phyloP scores from a whole-genome alignment of 2,888 invertebrate genomes.

The Drosophila anceps region DNA sequence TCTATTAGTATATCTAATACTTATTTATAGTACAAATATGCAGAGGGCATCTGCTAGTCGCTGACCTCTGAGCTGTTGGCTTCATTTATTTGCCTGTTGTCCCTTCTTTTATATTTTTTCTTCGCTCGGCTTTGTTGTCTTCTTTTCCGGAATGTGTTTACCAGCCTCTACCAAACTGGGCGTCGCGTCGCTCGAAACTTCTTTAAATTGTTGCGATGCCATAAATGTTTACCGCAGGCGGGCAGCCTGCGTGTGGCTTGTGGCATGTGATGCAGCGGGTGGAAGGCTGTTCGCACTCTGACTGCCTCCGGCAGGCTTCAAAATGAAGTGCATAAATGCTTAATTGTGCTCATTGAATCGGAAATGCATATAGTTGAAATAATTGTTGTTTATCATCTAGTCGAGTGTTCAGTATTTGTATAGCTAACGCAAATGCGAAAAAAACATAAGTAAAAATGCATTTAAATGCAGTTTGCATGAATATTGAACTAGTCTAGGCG shows the following conservation, averaged over 20 bases:
- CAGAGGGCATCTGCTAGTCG: slow-evolving; percentile 10
- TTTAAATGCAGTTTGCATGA: not conserved
- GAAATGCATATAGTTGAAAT: slow-evolving; percentile 30
- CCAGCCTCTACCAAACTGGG: slow-evolving; percentile 58
- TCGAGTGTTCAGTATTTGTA: not conserved
- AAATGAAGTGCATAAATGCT: slow-evolving; percentile 61
- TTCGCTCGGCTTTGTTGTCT: slow-evolving; percentile 45
- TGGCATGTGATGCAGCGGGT: slow-evolving; percentile 28
- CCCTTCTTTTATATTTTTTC: slow-evolving; percentile 25
- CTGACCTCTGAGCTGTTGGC: not conserved
- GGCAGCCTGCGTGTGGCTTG: slow-evolving; percentile 12
- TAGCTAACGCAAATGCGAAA: not conserved
- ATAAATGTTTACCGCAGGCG: slow-evolving; percentile 49
- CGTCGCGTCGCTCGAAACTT: slow-evolving; percentile 61
- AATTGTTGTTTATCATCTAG: slow-evolving; percentile 3
- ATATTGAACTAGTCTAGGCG: not conserved
- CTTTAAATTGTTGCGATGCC: slow-evolving; percentile 74
- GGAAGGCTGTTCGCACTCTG: slow-evolving; percentile 36
- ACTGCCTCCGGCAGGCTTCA: not conserved
- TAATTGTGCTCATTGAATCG: slow-evolving; percentile 57
- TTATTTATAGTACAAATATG: too few species aligned
- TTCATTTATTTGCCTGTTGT: not conserved
- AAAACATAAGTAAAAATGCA: not conserved
- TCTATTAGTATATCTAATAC: too few species aligned
- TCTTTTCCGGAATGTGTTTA: slow-evolving; percentile 63